Conservation (phyloP, 2,888 invertebrate species). For the Nomada lathburiana region DNA sequence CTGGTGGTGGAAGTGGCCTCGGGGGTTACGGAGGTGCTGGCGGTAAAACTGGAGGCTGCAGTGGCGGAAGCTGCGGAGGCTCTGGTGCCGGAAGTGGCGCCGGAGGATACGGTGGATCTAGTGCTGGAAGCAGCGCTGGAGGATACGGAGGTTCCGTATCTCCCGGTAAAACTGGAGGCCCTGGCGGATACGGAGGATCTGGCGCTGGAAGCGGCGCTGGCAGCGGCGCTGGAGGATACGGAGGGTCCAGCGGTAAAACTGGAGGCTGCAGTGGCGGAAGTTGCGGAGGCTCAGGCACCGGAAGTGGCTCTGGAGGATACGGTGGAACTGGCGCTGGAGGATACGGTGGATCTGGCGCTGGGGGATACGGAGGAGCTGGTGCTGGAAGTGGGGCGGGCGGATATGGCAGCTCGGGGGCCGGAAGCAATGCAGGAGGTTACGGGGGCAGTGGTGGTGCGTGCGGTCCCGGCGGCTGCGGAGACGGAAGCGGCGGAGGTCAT, state of each 20-base stretch:
- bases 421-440: conserved; percentile 13
- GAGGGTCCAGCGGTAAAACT: too few relatives aligned
- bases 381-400: conserved; percentile 35
- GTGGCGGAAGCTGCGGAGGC: conserved; percentile 13
- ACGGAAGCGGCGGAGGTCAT: conserved; percentile 10
- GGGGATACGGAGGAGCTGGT: conserved; percentile 33
- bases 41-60: neutral
- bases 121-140: conserved; percentile 13
- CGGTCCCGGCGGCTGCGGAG: conserved; percentile 14
- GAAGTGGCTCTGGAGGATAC: conserved; percentile 21
- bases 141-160: conserved; percentile 6
- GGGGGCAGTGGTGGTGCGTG: conserved; percentile 37
- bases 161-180: conserved; percentile 1
- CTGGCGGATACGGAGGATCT: conserved; percentile 20
- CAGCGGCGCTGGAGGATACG: conserved; percentile 14
- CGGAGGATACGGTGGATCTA: conserved; percentile 37
- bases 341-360: conserved; percentile 36
- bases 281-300: conserved; percentile 22
- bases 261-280: too few relatives aligned
- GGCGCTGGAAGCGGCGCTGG: conserved; percentile 17
- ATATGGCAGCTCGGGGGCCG: conserved; percentile 10
- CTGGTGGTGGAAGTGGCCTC: conserved; percentile 8
- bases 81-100: conserved; percentile 38
- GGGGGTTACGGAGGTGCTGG: conserved; percentile 36
- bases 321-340: conserved; percentile 30